Base-by-base conservation (phyloP, 2,888 invertebrate genomes). In the Halictus quadricinctus region DNA sequence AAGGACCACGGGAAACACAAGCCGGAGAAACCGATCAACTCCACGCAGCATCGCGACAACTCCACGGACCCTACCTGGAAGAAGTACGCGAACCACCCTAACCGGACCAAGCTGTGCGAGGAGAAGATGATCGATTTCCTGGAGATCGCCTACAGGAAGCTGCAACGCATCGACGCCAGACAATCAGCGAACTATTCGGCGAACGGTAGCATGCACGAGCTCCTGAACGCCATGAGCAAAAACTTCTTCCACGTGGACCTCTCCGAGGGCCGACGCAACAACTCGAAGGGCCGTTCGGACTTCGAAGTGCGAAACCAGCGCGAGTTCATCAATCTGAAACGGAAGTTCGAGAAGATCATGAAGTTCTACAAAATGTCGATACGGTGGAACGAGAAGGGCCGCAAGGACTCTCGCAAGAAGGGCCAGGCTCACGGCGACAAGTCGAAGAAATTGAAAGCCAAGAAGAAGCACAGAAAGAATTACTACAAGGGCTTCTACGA, bases 401-500 rank as follows among this genome's bases (percentile, higher is more conserved):
- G 93, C 13, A 93, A 93, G 76, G 93, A 93, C 21, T 88, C 92
- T 60, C 92, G 92, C 79, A 92, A 90, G 79, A 92, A 91, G 50
- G 88, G 87, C 1, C 87, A 89, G 36, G 15, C 79, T 0, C 91
- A 89, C 87, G 80, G 89, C 72, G 88, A 90, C 36, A 88, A 89
- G 60, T 80, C 90, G 72, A 93, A 92, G 81, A 91, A 92, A 41
- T 85, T 90, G 41, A 93, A 92, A 79, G 91, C 91, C 46, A 93
- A 93, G 81, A 93, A 93, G 85, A 92, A 93, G 60, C 92, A 93
- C 75, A 91, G 92, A 48, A 92, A 93, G 69, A 93, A 92, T 84
- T 93, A 93, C 76, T 94, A 94, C 89, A 93, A 92, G 60, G 94
- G 94, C n/a, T 94, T 94, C 81, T 94, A 94, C 84, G 94, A 94